A percentile compares a stretch with the other conserved stretches of the same genome.
These are phyloP conservation scores for Tipula lateralis DNA, from an alignment of 2,888 invertebrate genomes.

Conservation along the genomic window DNA sequence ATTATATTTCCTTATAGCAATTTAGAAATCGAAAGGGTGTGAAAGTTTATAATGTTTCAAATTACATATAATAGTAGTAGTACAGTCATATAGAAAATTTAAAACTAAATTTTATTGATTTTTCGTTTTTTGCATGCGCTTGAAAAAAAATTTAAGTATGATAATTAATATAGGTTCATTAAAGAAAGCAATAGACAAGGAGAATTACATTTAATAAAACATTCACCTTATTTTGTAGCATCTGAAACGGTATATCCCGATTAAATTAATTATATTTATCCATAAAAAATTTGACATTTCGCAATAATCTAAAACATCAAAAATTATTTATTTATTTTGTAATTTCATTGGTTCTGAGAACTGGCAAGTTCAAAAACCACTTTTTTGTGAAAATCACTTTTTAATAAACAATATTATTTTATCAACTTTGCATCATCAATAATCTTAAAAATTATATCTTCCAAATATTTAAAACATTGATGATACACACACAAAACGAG, in stretches of 20 bases:
- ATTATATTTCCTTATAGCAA: no score
- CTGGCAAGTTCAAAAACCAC: not conserved
- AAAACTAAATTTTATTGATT: not conserved
- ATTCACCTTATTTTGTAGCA: slow-evolving; percentile 25
- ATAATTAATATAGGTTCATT: not conserved
- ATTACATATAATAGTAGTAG: no score
- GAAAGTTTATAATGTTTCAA: no score
- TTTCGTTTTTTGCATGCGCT: not conserved
- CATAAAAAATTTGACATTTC: slow-evolving; percentile 11
- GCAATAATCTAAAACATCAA: not conserved
- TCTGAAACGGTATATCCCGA: slow-evolving; percentile 25
- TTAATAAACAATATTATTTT: not conserved
- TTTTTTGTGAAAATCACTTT: not conserved
- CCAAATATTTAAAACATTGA: not conserved
- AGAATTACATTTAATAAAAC: no score
- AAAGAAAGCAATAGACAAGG: not conserved
- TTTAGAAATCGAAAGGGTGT: no score
- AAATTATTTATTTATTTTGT: not conserved
- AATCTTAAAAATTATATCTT: not conserved
- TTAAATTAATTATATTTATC: not conserved
- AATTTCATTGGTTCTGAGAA: not conserved
- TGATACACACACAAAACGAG: slow-evolving; percentile 24
- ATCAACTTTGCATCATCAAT: not conserved
- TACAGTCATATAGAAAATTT: no score
- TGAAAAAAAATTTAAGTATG: not conserved